phyloP scores from a whole-genome alignment of 35 echinoderm and acorn worm species.

The Chiridota heheva region DNA sequence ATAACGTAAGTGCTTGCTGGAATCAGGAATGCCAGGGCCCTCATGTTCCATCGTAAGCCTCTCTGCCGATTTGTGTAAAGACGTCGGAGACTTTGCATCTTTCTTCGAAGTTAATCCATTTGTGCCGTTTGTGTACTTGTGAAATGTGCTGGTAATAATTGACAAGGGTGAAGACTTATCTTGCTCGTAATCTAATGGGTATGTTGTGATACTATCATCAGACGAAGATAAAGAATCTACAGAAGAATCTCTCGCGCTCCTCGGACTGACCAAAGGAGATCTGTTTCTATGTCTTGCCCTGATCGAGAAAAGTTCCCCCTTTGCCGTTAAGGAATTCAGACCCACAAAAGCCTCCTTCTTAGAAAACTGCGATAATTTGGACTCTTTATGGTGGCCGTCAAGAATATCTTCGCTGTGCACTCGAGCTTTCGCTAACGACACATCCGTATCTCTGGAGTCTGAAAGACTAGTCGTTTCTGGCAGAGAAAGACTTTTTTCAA shows the following conservation, averaged over 20 bases:
- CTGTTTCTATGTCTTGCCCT: background rate
- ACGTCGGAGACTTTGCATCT: background rate
- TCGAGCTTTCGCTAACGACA: background rate
- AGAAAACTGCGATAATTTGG: background rate
- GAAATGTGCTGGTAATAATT: background rate
- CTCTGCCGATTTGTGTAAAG: background rate
- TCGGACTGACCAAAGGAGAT: conserved; percentile 1
- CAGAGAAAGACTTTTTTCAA: conserved; percentile 52
- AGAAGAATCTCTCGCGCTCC: conserved; percentile 51
- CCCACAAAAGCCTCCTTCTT: conserved; percentile 53
- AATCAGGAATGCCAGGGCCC: conserved; percentile 27
- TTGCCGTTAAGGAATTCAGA: conserved; percentile 59
- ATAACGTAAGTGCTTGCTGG: conserved; percentile 72
- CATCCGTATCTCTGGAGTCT: background rate
- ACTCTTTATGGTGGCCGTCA: conserved; percentile 25
- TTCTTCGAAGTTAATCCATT: background rate
- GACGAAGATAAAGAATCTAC: conserved; percentile 87
- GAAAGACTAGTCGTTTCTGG: too few relatives aligned
- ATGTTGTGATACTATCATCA: conserved; percentile 78
- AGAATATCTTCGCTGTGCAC: background rate
- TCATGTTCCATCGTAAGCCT: conserved; percentile 7
- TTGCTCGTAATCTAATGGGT: conserved; percentile 49
- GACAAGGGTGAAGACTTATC: conserved; percentile 34
- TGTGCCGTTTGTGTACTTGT: background rate
- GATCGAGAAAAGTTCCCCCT: conserved; percentile 47